Conservation (phyloP, 2,888 invertebrate species). For the Tortricodes alternella region DNA sequence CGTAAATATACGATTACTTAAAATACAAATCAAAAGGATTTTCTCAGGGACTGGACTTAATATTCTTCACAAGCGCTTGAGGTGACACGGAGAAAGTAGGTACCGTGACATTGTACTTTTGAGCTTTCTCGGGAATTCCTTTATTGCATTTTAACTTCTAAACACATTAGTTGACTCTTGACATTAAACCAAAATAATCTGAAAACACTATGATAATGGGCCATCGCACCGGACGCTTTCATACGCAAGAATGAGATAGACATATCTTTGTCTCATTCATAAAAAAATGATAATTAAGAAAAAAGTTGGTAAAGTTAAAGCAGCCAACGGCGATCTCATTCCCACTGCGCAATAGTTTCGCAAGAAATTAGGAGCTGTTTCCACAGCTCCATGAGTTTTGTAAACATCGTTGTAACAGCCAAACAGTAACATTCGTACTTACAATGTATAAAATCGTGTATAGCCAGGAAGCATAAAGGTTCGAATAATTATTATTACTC, state of each 20-base stretch:
- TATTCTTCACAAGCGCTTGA: background rate
- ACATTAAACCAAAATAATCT: too few species aligned
- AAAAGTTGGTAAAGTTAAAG: too few species aligned
- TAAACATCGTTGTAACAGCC: background rate
- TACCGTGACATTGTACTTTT: background rate
- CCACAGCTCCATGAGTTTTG: slow-evolving; percentile 1
- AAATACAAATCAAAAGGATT: too few species aligned
- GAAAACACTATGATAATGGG: too few species aligned
- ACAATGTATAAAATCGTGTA: background rate
- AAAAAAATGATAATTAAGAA: too few species aligned
- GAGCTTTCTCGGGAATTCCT: slow-evolving; percentile 8
- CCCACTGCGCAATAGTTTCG: background rate
- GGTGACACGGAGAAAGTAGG: slow-evolving; percentile 16
- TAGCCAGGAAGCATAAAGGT: background rate
- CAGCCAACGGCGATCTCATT: background rate
- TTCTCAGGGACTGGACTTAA: background rate
- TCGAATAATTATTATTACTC: background rate
- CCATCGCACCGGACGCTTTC: too few species aligned
- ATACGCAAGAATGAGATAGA: too few species aligned
- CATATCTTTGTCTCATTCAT: too few species aligned
- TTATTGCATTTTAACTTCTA: slow-evolving; percentile 4
- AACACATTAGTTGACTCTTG: too few species aligned
- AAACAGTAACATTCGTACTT: background rate
- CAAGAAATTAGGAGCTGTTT: slow-evolving; percentile 9
- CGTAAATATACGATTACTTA: too few species aligned